phyloP scores from a whole-genome alignment of 1,140 invertebrate species.

The Aphelinus atriplicis region DNA sequence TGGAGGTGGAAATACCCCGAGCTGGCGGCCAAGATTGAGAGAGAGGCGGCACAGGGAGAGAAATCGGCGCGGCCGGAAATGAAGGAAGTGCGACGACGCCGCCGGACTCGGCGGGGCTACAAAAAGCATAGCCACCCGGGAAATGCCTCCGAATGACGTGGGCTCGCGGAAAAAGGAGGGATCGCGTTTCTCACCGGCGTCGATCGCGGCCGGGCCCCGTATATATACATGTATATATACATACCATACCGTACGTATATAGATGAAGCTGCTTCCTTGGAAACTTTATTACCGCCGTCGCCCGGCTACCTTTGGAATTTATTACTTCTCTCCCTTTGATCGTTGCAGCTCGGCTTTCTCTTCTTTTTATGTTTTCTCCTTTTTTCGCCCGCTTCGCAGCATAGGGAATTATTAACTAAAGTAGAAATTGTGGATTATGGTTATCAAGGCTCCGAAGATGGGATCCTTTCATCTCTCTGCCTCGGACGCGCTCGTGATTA shows the following conservation, averaged over 20 bases:
- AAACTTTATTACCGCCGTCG: conserved; percentile 36
- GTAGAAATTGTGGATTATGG: too few relatives aligned
- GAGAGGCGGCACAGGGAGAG: background rate
- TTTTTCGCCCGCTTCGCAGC: background rate
- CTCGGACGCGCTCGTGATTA: too few relatives aligned
- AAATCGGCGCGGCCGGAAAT: conserved; percentile 35
- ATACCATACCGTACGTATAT: background rate
- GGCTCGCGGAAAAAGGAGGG: conserved; percentile 28
- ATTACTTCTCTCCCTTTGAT: conserved; percentile 31
- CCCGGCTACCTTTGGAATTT: conserved; percentile 24
- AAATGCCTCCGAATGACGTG: conserved; percentile 19
- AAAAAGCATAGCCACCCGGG: conserved; percentile 21
- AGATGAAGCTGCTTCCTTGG: background rate
- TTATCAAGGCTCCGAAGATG: too few relatives aligned
- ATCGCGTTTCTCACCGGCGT: background rate
- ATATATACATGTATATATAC: background rate
- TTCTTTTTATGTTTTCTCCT: conserved; percentile 4
- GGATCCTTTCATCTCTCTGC: too few relatives aligned
- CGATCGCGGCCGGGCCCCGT: background rate
- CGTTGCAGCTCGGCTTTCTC: conserved; percentile 3
- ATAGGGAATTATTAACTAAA: too few relatives aligned
- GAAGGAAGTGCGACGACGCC: conserved; percentile 34
- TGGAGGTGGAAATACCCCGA: background rate
- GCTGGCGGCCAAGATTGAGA: background rate
- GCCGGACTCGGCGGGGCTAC: conserved; percentile 25